A percentile compares a stretch with the other conserved stretches of the same genome.
phyloP scores from a whole-genome alignment of 2,113 vertebrate species.

The Rhea pennata region DNA sequence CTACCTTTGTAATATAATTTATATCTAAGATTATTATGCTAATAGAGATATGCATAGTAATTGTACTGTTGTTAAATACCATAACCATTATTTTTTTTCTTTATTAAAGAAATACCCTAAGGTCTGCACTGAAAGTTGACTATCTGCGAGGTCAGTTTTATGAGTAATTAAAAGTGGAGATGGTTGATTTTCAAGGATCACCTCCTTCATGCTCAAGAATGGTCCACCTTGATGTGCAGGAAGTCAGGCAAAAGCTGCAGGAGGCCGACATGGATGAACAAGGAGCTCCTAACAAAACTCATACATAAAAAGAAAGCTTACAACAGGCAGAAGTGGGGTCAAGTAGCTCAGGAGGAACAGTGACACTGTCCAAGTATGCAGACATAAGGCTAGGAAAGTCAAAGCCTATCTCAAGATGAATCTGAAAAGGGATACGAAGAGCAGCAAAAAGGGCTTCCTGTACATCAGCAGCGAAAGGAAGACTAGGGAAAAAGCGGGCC shows the following conservation, averaged over 20 bases:
- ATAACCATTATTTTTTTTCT: neutral
- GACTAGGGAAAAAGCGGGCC: neutral
- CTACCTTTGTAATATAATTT: neutral
- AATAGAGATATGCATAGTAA: neutral
- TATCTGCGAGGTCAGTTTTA: neutral
- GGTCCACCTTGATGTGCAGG: neutral
- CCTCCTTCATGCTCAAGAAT: neutral
- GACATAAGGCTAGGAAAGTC: neutral
- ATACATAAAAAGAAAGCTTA: neutral
- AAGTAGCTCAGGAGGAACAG: neutral
- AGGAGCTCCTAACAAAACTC: neutral
- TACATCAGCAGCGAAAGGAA: neutral
- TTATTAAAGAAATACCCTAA: neutral
- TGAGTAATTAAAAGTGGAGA: neutral
- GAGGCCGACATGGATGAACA: neutral
- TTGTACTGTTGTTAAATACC: neutral
- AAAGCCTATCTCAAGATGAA: neutral
- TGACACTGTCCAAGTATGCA: fast-evolving
- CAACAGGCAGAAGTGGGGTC: neutral
- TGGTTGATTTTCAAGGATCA: neutral
- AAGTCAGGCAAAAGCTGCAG: neutral
- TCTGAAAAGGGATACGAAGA: neutral
- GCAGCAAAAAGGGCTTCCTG: neutral
- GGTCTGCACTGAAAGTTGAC: neutral
- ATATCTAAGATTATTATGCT: neutral